Conservation (phyloP, 2,888 invertebrate genomes). For the Nephrotoma flavescens region DNA sequence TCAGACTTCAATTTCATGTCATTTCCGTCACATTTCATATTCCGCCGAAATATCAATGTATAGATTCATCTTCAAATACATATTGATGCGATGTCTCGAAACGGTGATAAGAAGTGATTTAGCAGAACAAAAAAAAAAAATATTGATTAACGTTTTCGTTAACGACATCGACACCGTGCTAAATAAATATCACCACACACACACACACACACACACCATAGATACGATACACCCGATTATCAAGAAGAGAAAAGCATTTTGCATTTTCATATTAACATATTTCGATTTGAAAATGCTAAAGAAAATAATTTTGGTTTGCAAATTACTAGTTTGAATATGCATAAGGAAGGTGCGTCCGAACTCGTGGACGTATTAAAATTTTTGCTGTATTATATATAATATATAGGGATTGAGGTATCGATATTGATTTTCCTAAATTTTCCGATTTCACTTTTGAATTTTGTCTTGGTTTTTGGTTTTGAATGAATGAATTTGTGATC, state of each 20-base stretch:
- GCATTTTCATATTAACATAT: neutral
- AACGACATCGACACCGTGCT: neutral
- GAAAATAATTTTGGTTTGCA: neutral
- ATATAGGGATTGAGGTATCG: neutral
- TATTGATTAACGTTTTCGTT: neutral
- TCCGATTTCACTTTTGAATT: neutral
- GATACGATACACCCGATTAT: no score
- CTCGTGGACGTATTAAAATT: neutral
- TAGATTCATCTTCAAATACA: neutral
- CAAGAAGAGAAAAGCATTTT: no score
- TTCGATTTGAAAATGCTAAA: neutral
- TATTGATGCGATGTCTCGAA: neutral
- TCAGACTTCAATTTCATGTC: no score
- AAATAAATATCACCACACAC: neutral
- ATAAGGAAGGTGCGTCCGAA: neutral
- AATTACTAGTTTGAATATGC: neutral
- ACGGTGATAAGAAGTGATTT: neutral
- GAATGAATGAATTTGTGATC: neutral
- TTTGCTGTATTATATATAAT: neutral
- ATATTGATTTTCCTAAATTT: neutral
- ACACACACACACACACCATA: no score
- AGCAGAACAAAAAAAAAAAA: neutral
- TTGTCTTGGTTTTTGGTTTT: neutral
- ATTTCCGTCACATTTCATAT: no score
- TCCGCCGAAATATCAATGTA: no score